These are phyloP conservation scores for Gymnobelideus leadbeateri DNA, from an alignment of 2,113 vertebrate genomes.

Conservation along the genomic window DNA sequence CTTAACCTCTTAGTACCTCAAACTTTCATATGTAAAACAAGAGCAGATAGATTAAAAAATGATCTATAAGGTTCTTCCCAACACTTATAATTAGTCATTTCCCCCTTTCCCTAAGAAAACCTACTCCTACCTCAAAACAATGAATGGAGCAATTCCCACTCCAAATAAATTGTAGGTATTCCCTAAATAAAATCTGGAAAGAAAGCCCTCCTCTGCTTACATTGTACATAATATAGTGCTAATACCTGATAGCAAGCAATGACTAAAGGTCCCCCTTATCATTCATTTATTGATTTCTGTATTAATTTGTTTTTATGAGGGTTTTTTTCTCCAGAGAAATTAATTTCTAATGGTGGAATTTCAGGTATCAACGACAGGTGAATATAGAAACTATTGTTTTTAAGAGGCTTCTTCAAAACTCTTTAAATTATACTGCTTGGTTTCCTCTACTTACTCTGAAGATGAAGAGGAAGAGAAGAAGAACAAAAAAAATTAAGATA, in stretches of 20 bases:
- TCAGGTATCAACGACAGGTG: background rate
- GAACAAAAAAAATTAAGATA: background rate
- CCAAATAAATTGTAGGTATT: background rate
- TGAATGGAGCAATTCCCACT: too few species aligned
- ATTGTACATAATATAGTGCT: background rate
- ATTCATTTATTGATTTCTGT: background rate
- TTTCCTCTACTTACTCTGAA: background rate
- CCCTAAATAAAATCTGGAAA: background rate
- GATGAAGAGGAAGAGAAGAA: background rate
- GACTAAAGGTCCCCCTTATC: background rate
- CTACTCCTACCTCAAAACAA: too few species aligned
- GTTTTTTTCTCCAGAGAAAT: background rate
- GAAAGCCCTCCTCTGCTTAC: background rate
- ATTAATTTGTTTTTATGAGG: background rate
- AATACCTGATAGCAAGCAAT: background rate
- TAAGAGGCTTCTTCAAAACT: background rate
- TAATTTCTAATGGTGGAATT: background rate
- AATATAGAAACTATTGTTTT: background rate
- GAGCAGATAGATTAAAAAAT: too few species aligned
- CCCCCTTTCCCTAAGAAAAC: too few species aligned
- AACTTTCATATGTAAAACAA: too few species aligned
- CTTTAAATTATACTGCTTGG: background rate
- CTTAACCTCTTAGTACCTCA: too few species aligned
- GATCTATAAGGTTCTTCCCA: too few species aligned
- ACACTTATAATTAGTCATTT: too few species aligned